Percentiles rank a stretch among this genome's conserved stretches.
phyloP scores from a whole-genome alignment of 1,140 invertebrate species.

The Drosophila biarmipes region DNA sequence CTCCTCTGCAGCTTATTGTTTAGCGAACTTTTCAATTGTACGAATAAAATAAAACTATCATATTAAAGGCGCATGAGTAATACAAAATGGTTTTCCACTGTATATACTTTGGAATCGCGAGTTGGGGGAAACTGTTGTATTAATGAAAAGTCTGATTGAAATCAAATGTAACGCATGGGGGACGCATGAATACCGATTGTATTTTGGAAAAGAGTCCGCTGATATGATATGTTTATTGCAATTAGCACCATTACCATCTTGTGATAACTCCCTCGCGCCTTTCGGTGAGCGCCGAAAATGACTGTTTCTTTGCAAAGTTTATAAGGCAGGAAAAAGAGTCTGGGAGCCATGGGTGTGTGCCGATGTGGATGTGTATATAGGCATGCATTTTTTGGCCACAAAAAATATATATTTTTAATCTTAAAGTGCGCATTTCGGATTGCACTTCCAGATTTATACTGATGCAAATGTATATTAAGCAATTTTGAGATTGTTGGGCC shows the following conservation, averaged over 20 bases:
- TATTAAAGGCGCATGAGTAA: constrained; percentile 84
- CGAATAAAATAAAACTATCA: constrained; percentile 84
- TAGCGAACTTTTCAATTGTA: constrained; percentile 84
- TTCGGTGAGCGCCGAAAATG: constrained; percentile 34
- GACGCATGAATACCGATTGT: constrained; percentile 65
- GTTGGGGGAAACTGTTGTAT: constrained; percentile 79
- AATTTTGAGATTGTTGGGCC: not conserved
- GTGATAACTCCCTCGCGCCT: constrained; percentile 40
- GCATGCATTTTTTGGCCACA: constrained; percentile 6
- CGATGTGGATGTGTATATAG: constrained; percentile 6
- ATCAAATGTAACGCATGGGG: constrained; percentile 69
- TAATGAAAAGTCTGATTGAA: constrained; percentile 80
- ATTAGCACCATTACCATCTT: constrained; percentile 58
- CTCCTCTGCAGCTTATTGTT: constrained; percentile 56
- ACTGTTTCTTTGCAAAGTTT: constrained; percentile 43
- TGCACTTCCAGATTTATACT: not conserved
- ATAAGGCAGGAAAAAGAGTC: constrained; percentile 36
- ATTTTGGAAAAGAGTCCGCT: constrained; percentile 70
- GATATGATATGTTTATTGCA: constrained; percentile 52
- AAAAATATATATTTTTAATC: constrained; percentile 1
- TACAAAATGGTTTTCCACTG: constrained; percentile 83
- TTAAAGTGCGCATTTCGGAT: not conserved
- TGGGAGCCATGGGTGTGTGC: constrained; percentile 1
- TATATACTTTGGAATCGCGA: constrained; percentile 82
- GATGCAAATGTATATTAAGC: not conserved